Evolutionary conservation across 2,113 vertebrate genomes (phyloP).

Genomic region (Dryoscopus gambensis): DNA sequence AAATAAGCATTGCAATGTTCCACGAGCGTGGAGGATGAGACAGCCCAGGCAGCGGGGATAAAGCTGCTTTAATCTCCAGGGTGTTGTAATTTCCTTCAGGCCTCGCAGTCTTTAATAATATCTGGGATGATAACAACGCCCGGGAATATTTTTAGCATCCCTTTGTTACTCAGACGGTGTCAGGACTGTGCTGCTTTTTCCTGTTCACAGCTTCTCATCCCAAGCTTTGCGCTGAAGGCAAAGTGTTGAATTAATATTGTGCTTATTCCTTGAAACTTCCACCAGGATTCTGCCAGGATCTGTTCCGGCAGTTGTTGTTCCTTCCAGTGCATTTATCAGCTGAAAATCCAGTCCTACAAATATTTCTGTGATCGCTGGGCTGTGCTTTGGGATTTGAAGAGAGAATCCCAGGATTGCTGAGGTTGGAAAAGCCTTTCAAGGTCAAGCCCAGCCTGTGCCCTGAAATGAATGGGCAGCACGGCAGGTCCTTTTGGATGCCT

Average conservation of each 20-base stretch:
- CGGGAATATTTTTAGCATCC: not conserved
- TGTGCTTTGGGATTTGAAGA: not conserved
- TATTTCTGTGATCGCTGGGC: not conserved
- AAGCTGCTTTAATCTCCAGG: constrained; percentile 12
- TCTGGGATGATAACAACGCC: not conserved
- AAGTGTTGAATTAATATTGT: not conserved
- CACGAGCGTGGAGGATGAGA: not conserved
- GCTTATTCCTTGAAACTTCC: not conserved
- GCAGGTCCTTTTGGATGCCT: too few species aligned
- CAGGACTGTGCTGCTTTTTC: not conserved
- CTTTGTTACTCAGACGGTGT: not conserved
- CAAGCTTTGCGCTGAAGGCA: not conserved
- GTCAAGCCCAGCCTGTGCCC: rapidly evolving
- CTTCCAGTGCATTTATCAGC: not conserved
- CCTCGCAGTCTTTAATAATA: not conserved
- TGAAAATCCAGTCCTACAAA: not conserved
- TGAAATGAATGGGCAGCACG: too few species aligned
- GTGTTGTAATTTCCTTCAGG: constrained; percentile 11
- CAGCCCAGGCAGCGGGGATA: not conserved
- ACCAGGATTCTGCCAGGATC: not conserved
- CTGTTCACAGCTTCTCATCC: not conserved
- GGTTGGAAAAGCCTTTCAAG: not conserved
- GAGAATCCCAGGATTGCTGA: not conserved
- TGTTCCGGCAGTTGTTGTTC: not conserved
- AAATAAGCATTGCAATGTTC: not conserved